Evolutionary conservation across 2,888 invertebrate species (phyloP).

Genomic region (Ormyrus pomaceus): DNA sequence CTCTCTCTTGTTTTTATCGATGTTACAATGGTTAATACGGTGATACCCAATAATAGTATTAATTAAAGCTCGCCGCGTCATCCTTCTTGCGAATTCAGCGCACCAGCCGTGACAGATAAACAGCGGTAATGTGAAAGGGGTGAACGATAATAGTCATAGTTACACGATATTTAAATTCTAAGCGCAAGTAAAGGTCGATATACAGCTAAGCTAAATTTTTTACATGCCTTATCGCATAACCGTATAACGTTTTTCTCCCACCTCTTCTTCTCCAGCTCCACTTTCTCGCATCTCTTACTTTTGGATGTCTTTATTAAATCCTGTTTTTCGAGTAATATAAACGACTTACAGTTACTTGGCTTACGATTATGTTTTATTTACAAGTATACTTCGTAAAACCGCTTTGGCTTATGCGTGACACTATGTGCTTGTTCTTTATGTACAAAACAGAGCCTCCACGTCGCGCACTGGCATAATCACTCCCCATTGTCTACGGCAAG

Average conservation of each 20-base stretch:
- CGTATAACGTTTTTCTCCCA: slow-evolving; percentile 59
- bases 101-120: slow-evolving; percentile 54
- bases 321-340: slow-evolving; percentile 58
- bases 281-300: slow-evolving; percentile 1
- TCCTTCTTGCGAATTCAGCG: too few species aligned
- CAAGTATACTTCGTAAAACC: slow-evolving; percentile 58
- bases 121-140: slow-evolving; percentile 52
- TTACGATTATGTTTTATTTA: slow-evolving; percentile 59
- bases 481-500: slow-evolving; percentile 3
- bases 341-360: slow-evolving; percentile 60
- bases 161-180: slow-evolving; percentile 59
- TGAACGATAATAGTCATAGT: slow-evolving; percentile 58
- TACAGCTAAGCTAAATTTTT: slow-evolving; percentile 67
- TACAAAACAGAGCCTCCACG: slow-evolving; percentile 47
- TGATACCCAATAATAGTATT: slow-evolving; percentile 53
- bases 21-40: slow-evolving; percentile 54
- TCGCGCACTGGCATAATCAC: not conserved
- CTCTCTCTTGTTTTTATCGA: slow-evolving; percentile 33
- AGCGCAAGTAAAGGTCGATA: slow-evolving; percentile 66
- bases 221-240: slow-evolving; percentile 63
- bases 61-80: slow-evolving; percentile 40
- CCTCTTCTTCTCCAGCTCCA: not conserved
- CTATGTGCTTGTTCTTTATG: slow-evolving; percentile 37
- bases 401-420: slow-evolving; percentile 19
- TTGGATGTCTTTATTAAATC: not conserved